Conservation (phyloP, 2,113 vertebrate genomes). For the Laterallus jamaicensis region DNA sequence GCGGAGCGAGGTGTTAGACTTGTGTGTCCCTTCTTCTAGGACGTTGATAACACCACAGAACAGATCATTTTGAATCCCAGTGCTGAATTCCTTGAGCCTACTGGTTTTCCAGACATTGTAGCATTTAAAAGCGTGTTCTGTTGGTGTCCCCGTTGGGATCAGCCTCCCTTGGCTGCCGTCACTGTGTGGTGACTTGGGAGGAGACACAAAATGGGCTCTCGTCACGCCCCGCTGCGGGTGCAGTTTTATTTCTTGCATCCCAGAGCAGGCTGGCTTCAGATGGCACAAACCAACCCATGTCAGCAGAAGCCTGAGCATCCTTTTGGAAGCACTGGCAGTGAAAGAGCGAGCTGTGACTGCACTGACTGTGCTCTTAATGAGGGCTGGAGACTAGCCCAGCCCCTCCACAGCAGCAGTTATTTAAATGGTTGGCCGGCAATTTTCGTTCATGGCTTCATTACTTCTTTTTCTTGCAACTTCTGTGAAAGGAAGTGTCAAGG, state of each 20-base stretch:
- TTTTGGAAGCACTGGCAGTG: background rate
- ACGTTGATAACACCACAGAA: background rate
- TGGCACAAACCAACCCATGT: background rate
- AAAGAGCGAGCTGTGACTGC: background rate
- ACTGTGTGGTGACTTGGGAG: background rate
- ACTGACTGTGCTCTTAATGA: background rate
- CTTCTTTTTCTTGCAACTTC: background rate
- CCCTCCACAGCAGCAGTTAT: background rate
- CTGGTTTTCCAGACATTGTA: background rate
- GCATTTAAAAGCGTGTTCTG: background rate
- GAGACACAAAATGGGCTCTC: background rate
- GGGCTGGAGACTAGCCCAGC: background rate
- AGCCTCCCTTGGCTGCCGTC: background rate
- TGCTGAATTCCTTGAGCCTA: background rate
- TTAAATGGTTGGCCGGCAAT: background rate
- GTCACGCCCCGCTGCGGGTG: accelerated
- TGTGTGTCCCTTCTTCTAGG: background rate
- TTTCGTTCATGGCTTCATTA: background rate
- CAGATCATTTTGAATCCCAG: accelerated
- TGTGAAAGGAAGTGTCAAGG: background rate
- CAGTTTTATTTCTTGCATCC: background rate
- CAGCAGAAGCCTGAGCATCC: background rate
- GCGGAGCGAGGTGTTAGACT: accelerated
- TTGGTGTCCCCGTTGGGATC: background rate
- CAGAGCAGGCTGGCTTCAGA: background rate